Evolutionary conservation across 2,113 vertebrate species (phyloP).

Genomic region (Benitochromis conjunctus): DNA sequence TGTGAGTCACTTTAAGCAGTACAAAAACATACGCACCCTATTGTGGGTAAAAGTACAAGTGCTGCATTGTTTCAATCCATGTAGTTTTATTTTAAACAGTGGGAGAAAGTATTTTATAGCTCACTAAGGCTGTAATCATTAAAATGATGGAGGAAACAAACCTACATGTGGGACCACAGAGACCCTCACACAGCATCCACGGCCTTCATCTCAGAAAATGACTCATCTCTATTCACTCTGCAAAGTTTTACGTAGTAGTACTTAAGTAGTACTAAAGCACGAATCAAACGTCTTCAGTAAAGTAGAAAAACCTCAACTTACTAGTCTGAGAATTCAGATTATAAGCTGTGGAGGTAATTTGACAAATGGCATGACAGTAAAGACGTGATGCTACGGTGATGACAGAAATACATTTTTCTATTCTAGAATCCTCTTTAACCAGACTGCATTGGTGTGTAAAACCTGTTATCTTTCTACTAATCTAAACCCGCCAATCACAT

Average conservation of each 20-base stretch:
- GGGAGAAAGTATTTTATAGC: neutral
- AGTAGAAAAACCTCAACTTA: neutral
- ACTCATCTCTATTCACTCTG: neutral
- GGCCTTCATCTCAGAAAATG: neutral
- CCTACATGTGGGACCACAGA: neutral
- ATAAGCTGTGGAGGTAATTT: neutral
- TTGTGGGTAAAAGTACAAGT: neutral
- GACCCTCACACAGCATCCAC: neutral
- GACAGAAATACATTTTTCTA: neutral
- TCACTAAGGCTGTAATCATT: neutral
- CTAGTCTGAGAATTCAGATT: neutral
- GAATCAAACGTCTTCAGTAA: neutral
- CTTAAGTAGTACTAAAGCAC: no score
- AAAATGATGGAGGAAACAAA: neutral
- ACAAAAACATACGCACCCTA: neutral
- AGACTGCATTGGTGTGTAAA: neutral
- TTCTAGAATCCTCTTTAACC: fast-evolving
- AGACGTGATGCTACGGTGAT: neutral
- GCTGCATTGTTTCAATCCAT: fast-evolving
- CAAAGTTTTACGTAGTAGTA: neutral
- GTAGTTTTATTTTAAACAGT: neutral
- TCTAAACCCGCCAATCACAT: neutral
- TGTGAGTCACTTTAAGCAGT: neutral
- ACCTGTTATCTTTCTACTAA: fast-evolving
- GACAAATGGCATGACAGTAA: neutral